Conservation (phyloP, 1,140 invertebrate genomes). For the Paralvinella palmiformis region DNA sequence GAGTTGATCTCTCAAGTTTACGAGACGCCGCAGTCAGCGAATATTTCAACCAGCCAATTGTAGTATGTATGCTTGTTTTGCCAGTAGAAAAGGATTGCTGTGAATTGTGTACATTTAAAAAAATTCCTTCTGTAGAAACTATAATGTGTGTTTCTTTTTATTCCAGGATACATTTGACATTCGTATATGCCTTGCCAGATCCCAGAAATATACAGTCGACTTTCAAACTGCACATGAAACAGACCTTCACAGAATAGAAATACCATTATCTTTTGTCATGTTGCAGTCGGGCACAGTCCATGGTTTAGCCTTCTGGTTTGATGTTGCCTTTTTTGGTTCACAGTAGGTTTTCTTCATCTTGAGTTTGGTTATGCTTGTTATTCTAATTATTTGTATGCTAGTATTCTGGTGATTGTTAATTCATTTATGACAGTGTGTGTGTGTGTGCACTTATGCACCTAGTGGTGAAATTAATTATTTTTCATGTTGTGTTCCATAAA, state of each 20-base stretch:
- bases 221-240: constrained; percentile 88
- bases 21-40: constrained; percentile 90
- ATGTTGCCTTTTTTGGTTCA: constrained; percentile 94
- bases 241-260: constrained; percentile 91
- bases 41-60: constrained; percentile 97
- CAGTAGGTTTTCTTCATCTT: constrained; percentile 47
- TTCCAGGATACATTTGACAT: constrained; percentile 92
- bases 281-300: constrained; percentile 91
- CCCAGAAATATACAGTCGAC: constrained; percentile 89
- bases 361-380: constrained; percentile 14
- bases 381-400: not conserved
- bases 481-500: not conserved
- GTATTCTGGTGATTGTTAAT: not conserved
- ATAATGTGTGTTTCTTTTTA: constrained; percentile 16
- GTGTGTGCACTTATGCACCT: too few relatives aligned
- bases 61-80: constrained; percentile 54
- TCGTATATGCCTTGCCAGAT: constrained; percentile 93
- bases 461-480: too few relatives aligned
- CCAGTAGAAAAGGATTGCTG: too few relatives aligned
- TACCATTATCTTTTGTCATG: constrained; percentile 89
- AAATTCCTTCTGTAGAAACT: too few relatives aligned
- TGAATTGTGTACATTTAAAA: too few relatives aligned
- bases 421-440: too few relatives aligned
- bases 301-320: constrained; percentile 99
- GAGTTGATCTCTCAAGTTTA: constrained; percentile 87